A percentile compares a stretch with the other conserved stretches of the same genome.
Evolutionary conservation across 2,797 vertebrate species (phyloP).

Genomic region (Xerus rutilus): DNA sequence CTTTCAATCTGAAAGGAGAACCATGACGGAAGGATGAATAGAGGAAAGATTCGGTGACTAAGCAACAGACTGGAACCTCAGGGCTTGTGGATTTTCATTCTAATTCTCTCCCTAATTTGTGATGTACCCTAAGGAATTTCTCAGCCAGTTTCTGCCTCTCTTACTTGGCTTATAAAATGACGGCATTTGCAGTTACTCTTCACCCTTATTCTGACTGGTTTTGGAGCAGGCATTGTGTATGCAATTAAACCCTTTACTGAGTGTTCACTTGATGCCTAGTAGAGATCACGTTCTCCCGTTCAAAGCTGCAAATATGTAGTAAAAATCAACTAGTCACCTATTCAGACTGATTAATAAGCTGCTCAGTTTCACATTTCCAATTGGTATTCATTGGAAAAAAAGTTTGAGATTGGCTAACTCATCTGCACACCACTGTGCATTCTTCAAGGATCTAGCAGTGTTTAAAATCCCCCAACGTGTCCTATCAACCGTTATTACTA

Average conservation of each 20-base stretch:
- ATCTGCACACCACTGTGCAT: not conserved
- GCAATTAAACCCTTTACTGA: not conserved
- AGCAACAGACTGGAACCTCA: constrained; percentile 66
- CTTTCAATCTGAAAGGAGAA: constrained; percentile 63
- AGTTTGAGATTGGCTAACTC: not conserved
- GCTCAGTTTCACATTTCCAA: not conserved
- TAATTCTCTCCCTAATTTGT: constrained; percentile 61
- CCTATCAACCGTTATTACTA: not conserved
- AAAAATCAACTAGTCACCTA: not conserved
- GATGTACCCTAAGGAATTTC: constrained; percentile 41
- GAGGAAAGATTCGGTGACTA: constrained; percentile 59
- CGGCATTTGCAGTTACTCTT: not conserved
- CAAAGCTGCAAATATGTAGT: not conserved
- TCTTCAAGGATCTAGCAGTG: not conserved
- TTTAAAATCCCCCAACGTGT: not conserved
- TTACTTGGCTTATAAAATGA: constrained; percentile 1
- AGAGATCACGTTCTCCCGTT: not conserved
- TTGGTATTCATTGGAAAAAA: not conserved
- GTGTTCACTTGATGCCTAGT: not conserved
- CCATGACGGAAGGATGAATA: constrained; percentile 68
- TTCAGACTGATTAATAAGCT: not conserved
- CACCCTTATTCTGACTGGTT: not conserved
- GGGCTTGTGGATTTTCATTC: constrained; percentile 46
- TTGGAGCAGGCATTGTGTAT: not conserved
- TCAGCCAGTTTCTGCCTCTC: constrained; percentile 31